A percentile compares a stretch with the other conserved stretches of the same genome.
These are phyloP conservation scores for Hyaena hyaena DNA, from an alignment of 2,113 vertebrate genomes.

Conservation along the genomic window DNA sequence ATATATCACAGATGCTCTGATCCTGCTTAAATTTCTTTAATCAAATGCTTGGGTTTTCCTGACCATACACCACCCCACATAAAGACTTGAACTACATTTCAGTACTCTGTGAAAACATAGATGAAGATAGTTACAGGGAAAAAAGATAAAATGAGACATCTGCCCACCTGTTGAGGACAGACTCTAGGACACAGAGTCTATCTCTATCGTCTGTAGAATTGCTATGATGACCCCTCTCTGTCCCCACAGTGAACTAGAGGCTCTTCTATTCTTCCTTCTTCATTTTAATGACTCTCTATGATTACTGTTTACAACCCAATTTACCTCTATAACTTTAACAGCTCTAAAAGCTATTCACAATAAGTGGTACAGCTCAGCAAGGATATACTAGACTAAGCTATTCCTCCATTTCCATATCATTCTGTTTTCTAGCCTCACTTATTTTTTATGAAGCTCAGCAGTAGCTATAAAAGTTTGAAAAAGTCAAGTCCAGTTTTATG, in stretches of 20 bases:
- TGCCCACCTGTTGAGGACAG: neutral
- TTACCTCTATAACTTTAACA: neutral
- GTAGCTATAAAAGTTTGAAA: constrained; percentile 28
- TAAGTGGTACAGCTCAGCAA: neutral
- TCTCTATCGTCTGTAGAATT: neutral
- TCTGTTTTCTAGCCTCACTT: neutral
- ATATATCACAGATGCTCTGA: constrained; percentile 10
- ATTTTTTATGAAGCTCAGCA: constrained; percentile 41
- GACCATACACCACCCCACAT: neutral
- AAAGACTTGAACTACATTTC: neutral
- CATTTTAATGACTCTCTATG: neutral
- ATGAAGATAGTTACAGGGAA: neutral
- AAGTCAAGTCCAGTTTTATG: constrained; percentile 41
- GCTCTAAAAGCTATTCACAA: neutral
- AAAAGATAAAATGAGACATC: neutral
- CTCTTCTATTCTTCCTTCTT: neutral
- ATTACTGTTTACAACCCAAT: constrained; percentile 40
- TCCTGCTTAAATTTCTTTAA: constrained; percentile 23
- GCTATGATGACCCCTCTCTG: neutral
- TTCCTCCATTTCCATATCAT: neutral
- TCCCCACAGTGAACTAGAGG: neutral
- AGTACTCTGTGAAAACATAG: neutral
- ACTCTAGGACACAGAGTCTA: neutral
- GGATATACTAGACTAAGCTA: neutral
- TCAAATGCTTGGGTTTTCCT: neutral